Evolutionary conservation across 2,888 invertebrate genomes (phyloP).

Genomic region (Octonoba sinensis): DNA sequence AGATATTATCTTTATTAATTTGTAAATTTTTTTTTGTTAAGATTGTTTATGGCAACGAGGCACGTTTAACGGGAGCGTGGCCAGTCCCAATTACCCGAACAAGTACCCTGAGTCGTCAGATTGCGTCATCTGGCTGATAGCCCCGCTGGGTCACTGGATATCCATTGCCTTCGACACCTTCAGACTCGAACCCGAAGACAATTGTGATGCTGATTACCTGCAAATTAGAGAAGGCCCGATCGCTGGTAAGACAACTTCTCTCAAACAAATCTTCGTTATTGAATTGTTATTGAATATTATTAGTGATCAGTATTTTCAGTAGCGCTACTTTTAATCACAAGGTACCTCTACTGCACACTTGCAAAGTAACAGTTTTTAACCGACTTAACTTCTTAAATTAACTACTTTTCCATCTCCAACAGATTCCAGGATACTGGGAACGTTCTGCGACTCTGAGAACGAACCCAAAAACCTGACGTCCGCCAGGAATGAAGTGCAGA

Average conservation of each 20-base stretch:
- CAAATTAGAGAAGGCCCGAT: slow-evolving; percentile 62
- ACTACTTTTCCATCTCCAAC: background rate
- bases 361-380: too few species aligned
- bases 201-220: slow-evolving; percentile 64
- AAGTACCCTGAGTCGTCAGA: slow-evolving; percentile 64
- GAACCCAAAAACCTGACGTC: slow-evolving; percentile 58
- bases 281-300: too few species aligned
- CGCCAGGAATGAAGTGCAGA: slow-evolving; percentile 47
- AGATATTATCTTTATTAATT: background rate
- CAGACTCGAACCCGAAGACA: slow-evolving; percentile 64
- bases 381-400: too few species aligned
- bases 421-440: slow-evolving; percentile 59
- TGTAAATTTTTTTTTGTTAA: slow-evolving; percentile 3
- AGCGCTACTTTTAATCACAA: too few species aligned
- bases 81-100: slow-evolving; percentile 66
- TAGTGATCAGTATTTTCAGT: too few species aligned
- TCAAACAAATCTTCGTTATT: too few species aligned
- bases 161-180: slow-evolving; percentile 65
- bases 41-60: slow-evolving; percentile 66
- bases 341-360: too few species aligned
- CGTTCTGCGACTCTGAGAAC: slow-evolving; percentile 54
- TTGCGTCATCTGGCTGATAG: slow-evolving; percentile 65
- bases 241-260: slow-evolving; percentile 33
- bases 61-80: slow-evolving; percentile 64
- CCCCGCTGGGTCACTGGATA: slow-evolving; percentile 63